phyloP scores from a whole-genome alignment of 2,113 vertebrate genomes.

The Muscicapa adusta region DNA sequence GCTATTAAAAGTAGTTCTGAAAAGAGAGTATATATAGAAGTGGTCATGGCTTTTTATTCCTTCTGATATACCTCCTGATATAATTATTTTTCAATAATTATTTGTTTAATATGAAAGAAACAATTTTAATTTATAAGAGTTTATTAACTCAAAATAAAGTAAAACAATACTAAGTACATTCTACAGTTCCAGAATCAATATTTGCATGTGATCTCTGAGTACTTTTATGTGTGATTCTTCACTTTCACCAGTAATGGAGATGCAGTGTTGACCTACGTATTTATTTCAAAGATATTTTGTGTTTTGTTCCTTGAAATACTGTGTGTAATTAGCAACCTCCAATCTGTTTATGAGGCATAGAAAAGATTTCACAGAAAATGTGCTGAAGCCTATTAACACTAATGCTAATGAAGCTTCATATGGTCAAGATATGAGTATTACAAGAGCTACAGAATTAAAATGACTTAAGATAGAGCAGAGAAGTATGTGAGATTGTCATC shows the following conservation, averaged over 20 bases:
- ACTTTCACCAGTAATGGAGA: background rate
- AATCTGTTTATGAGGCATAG: background rate
- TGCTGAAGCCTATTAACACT: background rate
- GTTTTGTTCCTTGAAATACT: background rate
- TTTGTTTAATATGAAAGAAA: background rate
- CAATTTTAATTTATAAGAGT: background rate
- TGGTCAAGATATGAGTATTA: background rate
- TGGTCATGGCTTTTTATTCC: rapidly evolving
- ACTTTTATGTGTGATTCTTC: background rate
- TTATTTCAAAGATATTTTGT: background rate
- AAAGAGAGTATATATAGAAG: background rate
- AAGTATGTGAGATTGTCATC: background rate
- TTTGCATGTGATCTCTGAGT: background rate
- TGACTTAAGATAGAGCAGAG: background rate
- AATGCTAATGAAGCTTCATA: background rate
- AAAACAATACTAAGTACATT: background rate
- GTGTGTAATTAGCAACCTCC: background rate
- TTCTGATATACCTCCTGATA: background rate
- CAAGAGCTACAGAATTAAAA: background rate
- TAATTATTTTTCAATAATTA: background rate
- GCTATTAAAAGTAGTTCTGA: background rate
- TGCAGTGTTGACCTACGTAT: background rate
- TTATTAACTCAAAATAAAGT: background rate
- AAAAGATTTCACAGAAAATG: background rate
- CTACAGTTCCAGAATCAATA: background rate